Evolutionary conservation across 2,888 invertebrate species (phyloP).

Genomic region (Xestia ashworthii): DNA sequence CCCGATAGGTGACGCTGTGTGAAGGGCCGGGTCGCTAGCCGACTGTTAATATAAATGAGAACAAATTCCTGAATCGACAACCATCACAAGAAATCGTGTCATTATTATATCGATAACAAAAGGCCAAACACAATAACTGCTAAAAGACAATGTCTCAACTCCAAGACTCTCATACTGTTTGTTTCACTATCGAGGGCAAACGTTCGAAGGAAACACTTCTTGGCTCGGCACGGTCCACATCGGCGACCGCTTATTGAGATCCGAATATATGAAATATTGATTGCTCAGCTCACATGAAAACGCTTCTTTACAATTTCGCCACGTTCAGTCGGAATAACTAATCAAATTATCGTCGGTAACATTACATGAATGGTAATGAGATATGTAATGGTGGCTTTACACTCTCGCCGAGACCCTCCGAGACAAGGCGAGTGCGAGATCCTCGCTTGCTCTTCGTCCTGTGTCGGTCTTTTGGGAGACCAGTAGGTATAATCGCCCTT

Average conservation of each 20-base stretch:
- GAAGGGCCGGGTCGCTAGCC: background rate
- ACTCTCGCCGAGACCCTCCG: background rate
- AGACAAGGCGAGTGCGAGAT: background rate
- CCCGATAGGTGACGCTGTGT: background rate
- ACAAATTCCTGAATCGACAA: too few species aligned
- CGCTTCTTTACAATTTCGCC: constrained; percentile 5
- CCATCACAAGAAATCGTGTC: background rate
- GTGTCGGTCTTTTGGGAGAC: background rate
- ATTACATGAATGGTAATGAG: constrained; percentile 28
- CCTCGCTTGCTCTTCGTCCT: background rate
- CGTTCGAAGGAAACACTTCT: background rate
- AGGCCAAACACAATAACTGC: background rate
- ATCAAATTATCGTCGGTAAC: constrained; percentile 14
- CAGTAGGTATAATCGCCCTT: background rate
- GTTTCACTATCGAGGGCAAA: background rate
- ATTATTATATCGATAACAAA: background rate
- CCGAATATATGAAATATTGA: constrained; percentile 18
- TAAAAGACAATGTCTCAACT: constrained; percentile 5
- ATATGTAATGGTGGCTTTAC: background rate
- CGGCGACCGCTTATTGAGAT: background rate
- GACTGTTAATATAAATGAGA: background rate
- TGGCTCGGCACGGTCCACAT: background rate
- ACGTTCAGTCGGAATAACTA: constrained; percentile 14
- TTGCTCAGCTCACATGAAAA: constrained; percentile 26
- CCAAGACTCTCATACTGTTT: background rate